These are phyloP conservation scores for Pachyrhynchus sulphureomaculatus DNA, from an alignment of 1,140 invertebrate species.

Conservation along the genomic window DNA sequence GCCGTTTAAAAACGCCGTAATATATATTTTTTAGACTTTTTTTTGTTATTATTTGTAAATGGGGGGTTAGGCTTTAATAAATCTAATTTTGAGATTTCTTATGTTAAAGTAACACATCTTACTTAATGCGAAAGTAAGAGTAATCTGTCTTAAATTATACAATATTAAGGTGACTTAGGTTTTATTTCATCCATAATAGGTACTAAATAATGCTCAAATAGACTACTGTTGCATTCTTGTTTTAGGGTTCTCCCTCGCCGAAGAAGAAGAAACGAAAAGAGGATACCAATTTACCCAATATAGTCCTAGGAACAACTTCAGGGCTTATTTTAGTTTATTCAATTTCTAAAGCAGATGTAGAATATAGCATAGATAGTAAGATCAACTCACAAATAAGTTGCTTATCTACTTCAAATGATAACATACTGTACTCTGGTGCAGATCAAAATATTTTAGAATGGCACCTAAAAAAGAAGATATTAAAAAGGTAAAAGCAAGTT, in stretches of 20 bases:
- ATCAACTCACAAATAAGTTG: slow-evolving; percentile 52
- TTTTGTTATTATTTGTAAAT: too few relatives aligned
- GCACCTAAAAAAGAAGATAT: slow-evolving; percentile 48
- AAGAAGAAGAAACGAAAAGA: slow-evolving; percentile 55
- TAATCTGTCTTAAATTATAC: too few relatives aligned
- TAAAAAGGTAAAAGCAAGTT: slow-evolving; percentile 42
- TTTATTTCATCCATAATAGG: too few relatives aligned
- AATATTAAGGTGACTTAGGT: too few relatives aligned
- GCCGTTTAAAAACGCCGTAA: too few relatives aligned
- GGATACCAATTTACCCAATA: slow-evolving; percentile 45
- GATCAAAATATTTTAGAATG: slow-evolving; percentile 56
- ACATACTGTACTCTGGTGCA: slow-evolving; percentile 54
- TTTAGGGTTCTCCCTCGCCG: slow-evolving; percentile 51
- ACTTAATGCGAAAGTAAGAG: too few relatives aligned
- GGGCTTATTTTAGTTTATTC: slow-evolving; percentile 69
- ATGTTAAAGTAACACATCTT: too few relatives aligned
- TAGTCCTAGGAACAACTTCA: slow-evolving; percentile 65
- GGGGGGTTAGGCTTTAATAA: too few relatives aligned
- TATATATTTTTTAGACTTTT: too few relatives aligned
- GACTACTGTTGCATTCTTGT: too few relatives aligned
- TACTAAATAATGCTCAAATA: too few relatives aligned
- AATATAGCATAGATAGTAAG: slow-evolving; percentile 52
- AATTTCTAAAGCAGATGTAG: slow-evolving; percentile 61
- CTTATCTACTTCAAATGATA: slow-evolving; percentile 50
- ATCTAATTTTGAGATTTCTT: too few relatives aligned